Evolutionary conservation across 1,140 invertebrate genomes (phyloP).

Genomic region (Brachionus asplanchnoidis): DNA sequence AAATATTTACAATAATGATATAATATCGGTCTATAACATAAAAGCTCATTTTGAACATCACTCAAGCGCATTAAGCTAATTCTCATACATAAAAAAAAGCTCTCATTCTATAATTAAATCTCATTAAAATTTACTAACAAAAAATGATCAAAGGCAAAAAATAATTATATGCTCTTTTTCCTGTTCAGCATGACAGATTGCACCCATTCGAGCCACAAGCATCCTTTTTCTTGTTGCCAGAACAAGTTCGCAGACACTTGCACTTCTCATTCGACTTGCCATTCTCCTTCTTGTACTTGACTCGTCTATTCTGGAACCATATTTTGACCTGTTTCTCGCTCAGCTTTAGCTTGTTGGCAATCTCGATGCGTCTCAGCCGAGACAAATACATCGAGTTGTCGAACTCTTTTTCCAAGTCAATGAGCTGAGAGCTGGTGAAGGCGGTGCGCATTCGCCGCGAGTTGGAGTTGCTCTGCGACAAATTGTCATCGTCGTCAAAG

Average conservation of each 20-base stretch:
- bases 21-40: neutral
- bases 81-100: neutral
- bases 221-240: neutral
- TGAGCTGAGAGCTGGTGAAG: conserved; percentile 62
- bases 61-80: neutral
- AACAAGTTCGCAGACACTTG: conserved; percentile 58
- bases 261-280: conserved; percentile 55
- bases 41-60: neutral
- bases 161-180: neutral
- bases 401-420: conserved; percentile 63
- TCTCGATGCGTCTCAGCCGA: conserved; percentile 61
- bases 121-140: conserved; percentile 2
- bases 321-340: conserved; percentile 90
- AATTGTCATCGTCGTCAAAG: conserved; percentile 10
- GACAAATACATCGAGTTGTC: conserved; percentile 62
- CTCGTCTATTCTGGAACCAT: conserved; percentile 83
- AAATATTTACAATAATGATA: conserved; percentile 17
- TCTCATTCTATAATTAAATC: neutral
- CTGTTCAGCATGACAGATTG: neutral
- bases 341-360: conserved; percentile 64
- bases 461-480: neutral
- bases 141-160: neutral
- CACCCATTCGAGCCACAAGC: neutral
- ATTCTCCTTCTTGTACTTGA: conserved; percentile 66
- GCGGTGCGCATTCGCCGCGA: conserved; percentile 61